phyloP scores from a whole-genome alignment of 2,113 vertebrate genomes.

The Argyrosomus japonicus region DNA sequence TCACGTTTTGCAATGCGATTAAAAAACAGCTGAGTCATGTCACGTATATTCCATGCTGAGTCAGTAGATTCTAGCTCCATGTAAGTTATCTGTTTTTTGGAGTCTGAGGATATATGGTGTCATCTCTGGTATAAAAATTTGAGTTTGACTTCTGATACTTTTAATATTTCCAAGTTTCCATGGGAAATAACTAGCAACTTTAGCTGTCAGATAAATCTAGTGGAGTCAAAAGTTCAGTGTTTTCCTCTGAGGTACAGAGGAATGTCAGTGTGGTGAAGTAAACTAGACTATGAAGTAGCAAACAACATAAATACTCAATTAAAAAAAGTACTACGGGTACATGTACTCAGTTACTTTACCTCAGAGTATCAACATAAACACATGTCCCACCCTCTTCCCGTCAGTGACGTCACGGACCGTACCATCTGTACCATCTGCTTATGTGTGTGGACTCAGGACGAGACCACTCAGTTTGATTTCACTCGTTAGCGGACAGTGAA shows the following conservation, averaged over 20 bases:
- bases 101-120: not conserved
- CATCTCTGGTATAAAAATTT: not conserved
- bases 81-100: not conserved
- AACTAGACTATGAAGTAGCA: not conserved
- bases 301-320: not conserved
- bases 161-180: too few relatives aligned
- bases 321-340: not conserved
- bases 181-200: too few relatives aligned
- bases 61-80: not conserved
- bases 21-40: conserved; percentile 24
- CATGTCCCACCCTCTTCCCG: not conserved
- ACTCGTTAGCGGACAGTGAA: conserved; percentile 70
- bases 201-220: not conserved
- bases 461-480: not conserved
- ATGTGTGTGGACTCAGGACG: too few relatives aligned
- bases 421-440: not conserved
- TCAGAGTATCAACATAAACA: not conserved
- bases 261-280: not conserved
- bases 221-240: not conserved
- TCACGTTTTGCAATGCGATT: not conserved
- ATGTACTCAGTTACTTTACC: not conserved
- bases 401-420: conserved; percentile 34
- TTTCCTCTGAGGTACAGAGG: not conserved
- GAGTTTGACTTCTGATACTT: not conserved
- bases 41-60: conserved; percentile 21